These are phyloP conservation scores for Haliclona indistincta DNA, from an alignment of 37 sponge, comb jelly and placozoan genomes.

Conservation along the genomic window DNA sequence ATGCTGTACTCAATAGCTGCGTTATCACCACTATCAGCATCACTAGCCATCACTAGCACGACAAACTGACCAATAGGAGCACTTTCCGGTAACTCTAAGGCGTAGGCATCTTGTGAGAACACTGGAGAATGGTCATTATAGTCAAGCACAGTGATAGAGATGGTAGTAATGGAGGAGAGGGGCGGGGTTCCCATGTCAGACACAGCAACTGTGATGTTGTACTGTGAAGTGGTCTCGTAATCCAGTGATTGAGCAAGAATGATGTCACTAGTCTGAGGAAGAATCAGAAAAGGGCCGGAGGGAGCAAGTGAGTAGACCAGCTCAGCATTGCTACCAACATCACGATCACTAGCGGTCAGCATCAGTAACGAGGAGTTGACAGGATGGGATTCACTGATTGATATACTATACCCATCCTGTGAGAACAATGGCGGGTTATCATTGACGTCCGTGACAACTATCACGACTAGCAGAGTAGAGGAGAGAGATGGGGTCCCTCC, in stretches of 20 bases:
- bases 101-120: slow-evolving; percentile 12
- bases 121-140: too few species aligned
- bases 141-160: slow-evolving; percentile 2
- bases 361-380: slow-evolving; percentile 18
- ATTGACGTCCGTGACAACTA: slow-evolving; percentile 57
- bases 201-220: slow-evolving; percentile 29
- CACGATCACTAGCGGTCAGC: slow-evolving; percentile 52
- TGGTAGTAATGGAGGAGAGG: background rate
- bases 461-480: slow-evolving; percentile 14
- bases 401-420: background rate
- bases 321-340: slow-evolving; percentile 51
- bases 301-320: too few species aligned
- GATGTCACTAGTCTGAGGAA: slow-evolving; percentile 45
- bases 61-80: slow-evolving; percentile 19
- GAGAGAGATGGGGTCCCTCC: slow-evolving; percentile 50
- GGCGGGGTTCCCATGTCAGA: slow-evolving; percentile 23
- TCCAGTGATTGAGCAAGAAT: slow-evolving; percentile 30
- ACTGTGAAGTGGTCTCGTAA: slow-evolving; percentile 38
- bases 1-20: slow-evolving; percentile 45
- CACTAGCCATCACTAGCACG: slow-evolving; percentile 29
- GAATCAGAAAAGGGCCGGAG: slow-evolving; percentile 52
- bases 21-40: slow-evolving; percentile 45
- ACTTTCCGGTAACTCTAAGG: slow-evolving; percentile 34
- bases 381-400: slow-evolving; percentile 26
- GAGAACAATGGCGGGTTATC: slow-evolving; percentile 68